A percentile compares a stretch with the other conserved stretches of the same genome.
phyloP scores from a whole-genome alignment of 2,888 invertebrate genomes.

The Rhamnusium bicolor region DNA sequence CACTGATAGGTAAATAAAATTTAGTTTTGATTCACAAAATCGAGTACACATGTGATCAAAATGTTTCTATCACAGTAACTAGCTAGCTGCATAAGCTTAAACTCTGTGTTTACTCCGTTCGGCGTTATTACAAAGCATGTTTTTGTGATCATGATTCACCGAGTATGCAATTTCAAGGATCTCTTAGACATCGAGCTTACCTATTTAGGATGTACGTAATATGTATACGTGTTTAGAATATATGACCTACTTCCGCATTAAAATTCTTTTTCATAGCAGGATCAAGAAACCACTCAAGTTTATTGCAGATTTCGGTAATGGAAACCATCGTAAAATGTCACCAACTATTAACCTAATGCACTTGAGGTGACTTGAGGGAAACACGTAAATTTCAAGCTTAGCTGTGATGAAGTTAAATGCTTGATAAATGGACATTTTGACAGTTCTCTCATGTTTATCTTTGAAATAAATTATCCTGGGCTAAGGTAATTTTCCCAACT shows the following conservation, averaged over 20 bases:
- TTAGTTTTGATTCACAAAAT: not conserved
- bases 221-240: constrained; percentile 19
- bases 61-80: not conserved
- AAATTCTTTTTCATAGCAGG: constrained; percentile 1
- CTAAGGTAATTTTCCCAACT: not conserved
- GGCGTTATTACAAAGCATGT: constrained; percentile 5
- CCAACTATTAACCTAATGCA: constrained; percentile 22
- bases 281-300: constrained; percentile 33
- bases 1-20: not conserved
- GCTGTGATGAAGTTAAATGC: not conserved
- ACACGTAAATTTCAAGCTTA: not conserved
- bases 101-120: not conserved
- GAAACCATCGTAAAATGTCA: constrained; percentile 13
- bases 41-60: not conserved
- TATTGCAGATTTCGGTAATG: constrained; percentile 36
- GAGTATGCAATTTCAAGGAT: constrained; percentile 19
- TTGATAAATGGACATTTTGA: constrained; percentile 26
- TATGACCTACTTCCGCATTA: not conserved
- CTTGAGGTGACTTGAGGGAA: not conserved
- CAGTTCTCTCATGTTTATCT: constrained; percentile 4
- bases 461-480: not conserved
- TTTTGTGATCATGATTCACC: constrained; percentile 11
- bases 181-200: constrained; percentile 11
- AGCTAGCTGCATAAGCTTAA: not conserved
- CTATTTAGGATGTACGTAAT: constrained; percentile 23